Evolutionary conservation across 2,113 vertebrate genomes (phyloP), one percentile per base, ranked within the genome.

Genomic region (Neotoma lepida): DNA sequence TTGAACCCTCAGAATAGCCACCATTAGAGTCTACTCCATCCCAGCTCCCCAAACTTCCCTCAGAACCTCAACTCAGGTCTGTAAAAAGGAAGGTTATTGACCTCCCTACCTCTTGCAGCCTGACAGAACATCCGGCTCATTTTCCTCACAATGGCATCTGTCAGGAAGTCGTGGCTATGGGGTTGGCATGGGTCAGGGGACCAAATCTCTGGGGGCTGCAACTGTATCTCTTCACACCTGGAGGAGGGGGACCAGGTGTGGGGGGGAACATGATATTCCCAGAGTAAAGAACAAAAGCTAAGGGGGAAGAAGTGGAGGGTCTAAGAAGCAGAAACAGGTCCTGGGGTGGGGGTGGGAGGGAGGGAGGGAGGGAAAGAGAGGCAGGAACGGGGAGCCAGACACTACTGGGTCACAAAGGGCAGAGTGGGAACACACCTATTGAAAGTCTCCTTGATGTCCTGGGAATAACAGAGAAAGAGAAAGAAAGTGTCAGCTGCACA

Each of bases 381-480:
- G 91, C 30, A 93, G 81, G 93, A 90, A 56, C 56, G 68, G 93
- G 78, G 85, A 88, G 78, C 49, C 85, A 93, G 82, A 92, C 58
- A 80, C 90, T 80, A 92, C 24, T 70, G 17, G 58, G 86, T 74
- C 35, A 71, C 86, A 91, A 49, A 95, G 33, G 70, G 88, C 15
- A 35, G 9, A 39, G 61, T 88, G 51, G 56, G 26, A 93, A 97
- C 98, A 93, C 81, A 98, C 98, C 98, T 98, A 97, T 98, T 97
- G 95, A 98, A 98, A 51, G 98, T 98, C 97, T 98, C 97, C 97
- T 98, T 98, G 98, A 98, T 98, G 95, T 98, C 98, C 98, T 98
- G 96, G 73, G 44, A 93, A 97, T 66, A 91, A 96, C 6, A 92
- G 87, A 93, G 87, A 81, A 1, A 84, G 44, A 39, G 44, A 64